Percentiles rank a stretch among this genome's conserved stretches.
Evolutionary conservation across 1,140 invertebrate genomes (phyloP).

Genomic region (Papilio polyxenes): DNA sequence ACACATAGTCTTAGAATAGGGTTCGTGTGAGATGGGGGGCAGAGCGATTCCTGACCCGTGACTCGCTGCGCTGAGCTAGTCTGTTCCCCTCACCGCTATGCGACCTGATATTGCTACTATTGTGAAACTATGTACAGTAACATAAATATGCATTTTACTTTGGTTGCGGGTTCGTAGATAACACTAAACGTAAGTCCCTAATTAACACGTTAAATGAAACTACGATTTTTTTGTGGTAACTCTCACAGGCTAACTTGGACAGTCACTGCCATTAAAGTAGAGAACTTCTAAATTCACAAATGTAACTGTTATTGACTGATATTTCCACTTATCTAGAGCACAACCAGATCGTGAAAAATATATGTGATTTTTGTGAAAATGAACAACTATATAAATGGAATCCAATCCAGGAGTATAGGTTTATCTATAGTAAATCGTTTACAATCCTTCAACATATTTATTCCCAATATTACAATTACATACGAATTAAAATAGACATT

Average conservation of each 20-base stretch:
- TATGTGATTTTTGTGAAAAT: too few species aligned
- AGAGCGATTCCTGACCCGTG: slow-evolving; percentile 42
- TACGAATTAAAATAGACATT: not conserved
- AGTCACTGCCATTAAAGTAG: not conserved
- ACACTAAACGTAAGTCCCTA: not conserved
- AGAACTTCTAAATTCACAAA: not conserved
- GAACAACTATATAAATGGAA: not conserved
- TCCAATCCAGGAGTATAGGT: not conserved
- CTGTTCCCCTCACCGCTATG: slow-evolving; percentile 18
- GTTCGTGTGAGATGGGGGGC: slow-evolving; percentile 1
- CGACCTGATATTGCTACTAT: slow-evolving; percentile 19
- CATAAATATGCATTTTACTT: not conserved
- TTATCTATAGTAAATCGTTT: not conserved
- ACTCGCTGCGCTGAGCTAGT: slow-evolving; percentile 15
- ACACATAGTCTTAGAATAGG: slow-evolving; percentile 12
- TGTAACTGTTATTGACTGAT: not conserved
- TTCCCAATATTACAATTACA: not conserved
- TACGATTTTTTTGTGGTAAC: not conserved
- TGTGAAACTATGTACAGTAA: slow-evolving; percentile 6
- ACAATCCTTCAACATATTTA: not conserved
- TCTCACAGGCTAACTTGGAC: not conserved
- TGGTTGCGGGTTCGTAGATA: not conserved
- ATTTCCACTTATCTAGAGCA: not conserved
- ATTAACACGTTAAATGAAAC: not conserved
- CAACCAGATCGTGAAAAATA: too few species aligned